Base-by-base conservation (phyloP, 2,113 vertebrate species). In the Falcunculus frontatus region DNA sequence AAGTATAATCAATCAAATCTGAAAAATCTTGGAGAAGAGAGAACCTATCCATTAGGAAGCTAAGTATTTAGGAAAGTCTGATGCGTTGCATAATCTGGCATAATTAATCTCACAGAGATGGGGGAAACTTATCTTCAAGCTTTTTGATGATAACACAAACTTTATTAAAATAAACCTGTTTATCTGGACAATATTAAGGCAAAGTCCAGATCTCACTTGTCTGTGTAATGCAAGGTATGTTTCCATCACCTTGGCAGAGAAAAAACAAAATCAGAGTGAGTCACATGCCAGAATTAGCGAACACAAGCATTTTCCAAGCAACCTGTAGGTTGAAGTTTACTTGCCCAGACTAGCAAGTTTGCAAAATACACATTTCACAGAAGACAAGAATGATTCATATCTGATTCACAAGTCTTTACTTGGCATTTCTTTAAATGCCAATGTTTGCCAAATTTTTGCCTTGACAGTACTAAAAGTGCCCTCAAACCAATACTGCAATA, bases 11-110 rank as follows among this genome's bases (percentile, higher is more conserved):
- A 47, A 25, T 37, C 29, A 74, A 69, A 83, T 9, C 18, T 67
- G 30, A 87, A 95, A 92, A 52, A 32, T 52, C 39, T n/a, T 46
- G 12, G n/a, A 76, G 44, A 75, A 39, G 26, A 50, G 30, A 73
- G n/a, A 91, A 85, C 5, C 9, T 20, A 52, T 15, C 16, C 12
- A 22, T 16, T 50, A 59, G 32, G 46, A 76, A 94, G 57, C 11
- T 1, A 59, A 44, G 2, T 15, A 56, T 20, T 82, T 41, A 65
- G 55, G 21, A 16, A 83, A 83, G 27, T 63, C 16, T 0, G 0
- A 27, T 8, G 12, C 0, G 1, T 33, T 59, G 39, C 50, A 44
- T 56, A 88, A 93, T 12, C 27, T 23, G 0, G 0, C 1, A 7
- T 18, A 53, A 50, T 7, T 16, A 16, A 37, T 17, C 32, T 62